These are phyloP conservation scores for Beris morrisii DNA, from an alignment of 2,888 invertebrate genomes.

Conservation along the genomic window DNA sequence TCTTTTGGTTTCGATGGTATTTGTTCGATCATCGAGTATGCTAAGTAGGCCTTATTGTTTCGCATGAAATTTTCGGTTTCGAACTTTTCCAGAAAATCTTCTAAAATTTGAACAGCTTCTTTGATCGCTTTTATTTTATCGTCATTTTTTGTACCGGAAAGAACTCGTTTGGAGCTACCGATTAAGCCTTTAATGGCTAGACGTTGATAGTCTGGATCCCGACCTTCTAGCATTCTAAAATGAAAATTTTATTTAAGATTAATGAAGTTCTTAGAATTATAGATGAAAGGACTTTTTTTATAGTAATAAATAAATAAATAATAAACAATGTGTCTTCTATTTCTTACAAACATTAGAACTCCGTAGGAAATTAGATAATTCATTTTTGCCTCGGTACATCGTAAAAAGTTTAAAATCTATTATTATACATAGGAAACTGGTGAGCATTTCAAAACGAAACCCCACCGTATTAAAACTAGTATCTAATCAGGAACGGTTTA, in stretches of 20 bases:
- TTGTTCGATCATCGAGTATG: slow-evolving; percentile 62
- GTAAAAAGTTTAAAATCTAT: no score
- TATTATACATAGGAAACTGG: no score
- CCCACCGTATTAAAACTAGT: no score
- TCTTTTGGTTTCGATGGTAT: slow-evolving; percentile 59
- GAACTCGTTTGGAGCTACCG: slow-evolving; percentile 70
- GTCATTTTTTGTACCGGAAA: slow-evolving; percentile 75
- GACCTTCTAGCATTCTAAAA: slow-evolving; percentile 63
- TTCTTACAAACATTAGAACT: no score
- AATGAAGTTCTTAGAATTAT: background rate
- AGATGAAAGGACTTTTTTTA: no score
- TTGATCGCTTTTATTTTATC: slow-evolving; percentile 74
- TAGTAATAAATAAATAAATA: no score
- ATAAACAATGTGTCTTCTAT: no score
- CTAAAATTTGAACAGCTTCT: slow-evolving; percentile 70
- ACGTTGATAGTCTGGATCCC: slow-evolving; percentile 77
- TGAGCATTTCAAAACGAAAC: no score
- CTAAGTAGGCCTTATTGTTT: slow-evolving; percentile 71
- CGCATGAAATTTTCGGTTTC: slow-evolving; percentile 67
- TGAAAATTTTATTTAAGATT: background rate
- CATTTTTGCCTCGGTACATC: no score
- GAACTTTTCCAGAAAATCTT: slow-evolving; percentile 74
- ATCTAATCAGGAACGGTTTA: no score
- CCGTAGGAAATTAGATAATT: no score
- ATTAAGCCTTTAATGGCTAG: slow-evolving; percentile 71